Base-by-base conservation (phyloP, 2,797 vertebrate genomes). In the Danio choprae region DNA sequence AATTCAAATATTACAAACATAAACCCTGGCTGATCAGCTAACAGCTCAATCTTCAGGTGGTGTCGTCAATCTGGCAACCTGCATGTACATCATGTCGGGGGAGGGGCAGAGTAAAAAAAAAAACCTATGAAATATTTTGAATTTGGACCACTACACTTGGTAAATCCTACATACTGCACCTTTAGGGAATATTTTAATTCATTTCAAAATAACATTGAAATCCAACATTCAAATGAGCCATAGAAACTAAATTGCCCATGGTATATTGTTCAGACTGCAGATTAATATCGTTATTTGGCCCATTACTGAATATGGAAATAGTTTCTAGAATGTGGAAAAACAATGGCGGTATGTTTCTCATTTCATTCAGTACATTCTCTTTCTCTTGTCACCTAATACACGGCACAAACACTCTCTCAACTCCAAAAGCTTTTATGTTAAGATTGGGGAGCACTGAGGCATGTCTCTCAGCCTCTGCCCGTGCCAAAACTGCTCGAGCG, bases 371-470 rank as follows among this genome's bases (percentile, higher is more conserved):
- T 38, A 50, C 53, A 16, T 29, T 55, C 20, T 56, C 63, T 41
- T n/a, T n/a, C 22, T 41, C 43, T 48, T 43, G 51, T 69, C 38
- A 41, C 44, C 8, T 22, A 50, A 69, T n/a, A 73, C 36, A 82
- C 13, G 5, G 20, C 43, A 53, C 38, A 69, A 59, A 69, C 72
- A 75, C 8, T 59, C 71, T 73, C 43, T 29, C 43, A 48, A 58
- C 64, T 77, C 53, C 6, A 58, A 51, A 18, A 67, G 74, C 51
- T 67, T 77, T 77, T 62, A 77, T 77, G 53, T 77, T 68, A 22
- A 68, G 63, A 68, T 58, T 44, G 51, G 51, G 53, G 56, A 55
- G 40, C 64, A 59, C 64, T 59, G 63, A 77, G 53, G 43, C 53
- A 68, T 68, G 75, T 68, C 63, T 77, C 75, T 77, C 75, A 56